phyloP scores from a whole-genome alignment of 2,113 vertebrate genomes.

The Marcusenius ussheri region DNA sequence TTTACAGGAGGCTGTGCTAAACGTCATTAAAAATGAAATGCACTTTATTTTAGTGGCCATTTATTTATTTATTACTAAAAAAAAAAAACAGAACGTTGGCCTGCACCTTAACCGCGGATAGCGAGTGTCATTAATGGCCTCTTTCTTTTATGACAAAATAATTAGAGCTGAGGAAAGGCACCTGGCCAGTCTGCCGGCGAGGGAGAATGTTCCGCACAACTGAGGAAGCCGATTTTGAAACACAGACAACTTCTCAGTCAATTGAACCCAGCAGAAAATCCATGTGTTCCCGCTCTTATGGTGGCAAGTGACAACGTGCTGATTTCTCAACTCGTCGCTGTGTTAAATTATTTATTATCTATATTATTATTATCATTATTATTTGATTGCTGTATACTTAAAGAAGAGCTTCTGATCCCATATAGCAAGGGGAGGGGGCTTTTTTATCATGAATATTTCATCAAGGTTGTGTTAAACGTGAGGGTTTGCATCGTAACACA shows the following conservation, averaged over 20 bases:
- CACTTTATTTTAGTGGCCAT: constrained; percentile 56
- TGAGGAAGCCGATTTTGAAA: constrained; percentile 90
- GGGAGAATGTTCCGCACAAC: constrained; percentile 74
- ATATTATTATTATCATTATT: not conserved
- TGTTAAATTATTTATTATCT: constrained; percentile 40
- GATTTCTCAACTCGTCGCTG: constrained; percentile 64
- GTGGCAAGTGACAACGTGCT: constrained; percentile 64
- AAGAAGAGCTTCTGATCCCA: not conserved
- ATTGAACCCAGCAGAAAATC: constrained; percentile 88
- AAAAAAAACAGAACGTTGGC: constrained; percentile 41
- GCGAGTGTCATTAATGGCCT: constrained; percentile 79
- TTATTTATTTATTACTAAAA: constrained; percentile 37
- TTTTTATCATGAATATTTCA: not conserved
- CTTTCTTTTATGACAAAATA: constrained; percentile 86
- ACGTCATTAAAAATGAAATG: constrained; percentile 59
- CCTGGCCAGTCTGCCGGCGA: constrained; percentile 72
- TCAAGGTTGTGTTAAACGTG: not conserved
- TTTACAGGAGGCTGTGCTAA: constrained; percentile 42
- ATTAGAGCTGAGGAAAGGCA: constrained; percentile 89
- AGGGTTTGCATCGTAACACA: not conserved
- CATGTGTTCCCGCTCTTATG: constrained; percentile 73
- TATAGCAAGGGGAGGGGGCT: not conserved
- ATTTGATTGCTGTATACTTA: constrained; percentile 9
- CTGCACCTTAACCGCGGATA: constrained; percentile 55
- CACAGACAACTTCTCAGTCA: constrained; percentile 98